Evolutionary conservation across 2,797 vertebrate genomes (phyloP).

Genomic region (Xerus rutilus): DNA sequence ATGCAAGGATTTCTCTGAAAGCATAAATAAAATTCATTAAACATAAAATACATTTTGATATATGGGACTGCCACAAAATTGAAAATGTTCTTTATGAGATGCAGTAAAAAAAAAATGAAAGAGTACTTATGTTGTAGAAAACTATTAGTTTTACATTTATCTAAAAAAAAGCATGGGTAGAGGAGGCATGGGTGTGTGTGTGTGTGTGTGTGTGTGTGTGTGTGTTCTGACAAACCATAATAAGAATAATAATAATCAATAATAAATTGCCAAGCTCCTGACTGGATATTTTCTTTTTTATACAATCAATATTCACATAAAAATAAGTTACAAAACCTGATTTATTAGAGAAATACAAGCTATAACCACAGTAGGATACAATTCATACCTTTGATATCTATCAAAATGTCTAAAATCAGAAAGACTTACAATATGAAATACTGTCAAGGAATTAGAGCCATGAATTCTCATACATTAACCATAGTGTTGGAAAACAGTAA

Average conservation of each 20-base stretch:
- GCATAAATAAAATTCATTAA: neutral
- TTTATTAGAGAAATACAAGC: neutral
- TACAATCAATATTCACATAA: neutral
- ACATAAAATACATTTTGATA: neutral
- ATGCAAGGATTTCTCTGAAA: neutral
- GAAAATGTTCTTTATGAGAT: neutral
- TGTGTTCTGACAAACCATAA: neutral
- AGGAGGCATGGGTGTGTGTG: neutral
- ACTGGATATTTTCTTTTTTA: neutral
- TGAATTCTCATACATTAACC: neutral
- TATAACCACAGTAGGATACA: neutral
- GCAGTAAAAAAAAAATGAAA: neutral
- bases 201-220: neutral
- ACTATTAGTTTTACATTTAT: neutral
- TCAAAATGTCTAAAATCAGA: neutral
- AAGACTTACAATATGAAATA: neutral
- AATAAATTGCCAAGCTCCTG: neutral
- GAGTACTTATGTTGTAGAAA: neutral
- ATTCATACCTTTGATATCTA: neutral
- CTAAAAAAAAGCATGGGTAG: neutral
- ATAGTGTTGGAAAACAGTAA: neutral
- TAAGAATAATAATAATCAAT: neutral
- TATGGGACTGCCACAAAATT: neutral
- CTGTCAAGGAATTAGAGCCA: neutral
- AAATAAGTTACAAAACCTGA: neutral